Evolutionary conservation across 1,140 invertebrate species (phyloP).

Genomic region (Dendrolimus punctatus): DNA sequence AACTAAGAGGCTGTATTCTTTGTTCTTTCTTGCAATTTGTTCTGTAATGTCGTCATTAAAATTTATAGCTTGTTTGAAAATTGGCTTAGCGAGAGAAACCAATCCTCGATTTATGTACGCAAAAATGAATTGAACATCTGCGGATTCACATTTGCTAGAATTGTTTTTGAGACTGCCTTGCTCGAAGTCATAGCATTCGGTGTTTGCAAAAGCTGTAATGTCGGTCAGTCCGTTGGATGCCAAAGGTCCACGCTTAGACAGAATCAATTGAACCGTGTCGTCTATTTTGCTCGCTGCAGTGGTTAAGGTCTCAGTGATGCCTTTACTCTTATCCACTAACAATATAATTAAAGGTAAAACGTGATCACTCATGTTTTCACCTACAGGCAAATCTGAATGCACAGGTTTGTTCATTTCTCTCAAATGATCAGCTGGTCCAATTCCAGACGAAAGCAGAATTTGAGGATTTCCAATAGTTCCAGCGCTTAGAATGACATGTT

Average conservation of each 20-base stretch:
- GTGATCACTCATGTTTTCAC: constrained; percentile 87
- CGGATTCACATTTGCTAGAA: constrained; percentile 27
- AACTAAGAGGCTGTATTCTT: constrained; percentile 43
- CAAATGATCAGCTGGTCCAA: constrained; percentile 77
- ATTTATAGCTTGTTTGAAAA: constrained; percentile 30
- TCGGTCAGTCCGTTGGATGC: constrained; percentile 67
- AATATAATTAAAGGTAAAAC: constrained; percentile 52
- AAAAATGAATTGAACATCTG: constrained; percentile 28
- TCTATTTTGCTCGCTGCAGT: constrained; percentile 39
- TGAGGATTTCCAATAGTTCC: constrained; percentile 81
- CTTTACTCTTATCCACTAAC: constrained; percentile 48
- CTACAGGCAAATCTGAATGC: constrained; percentile 76
- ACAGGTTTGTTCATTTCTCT: constrained; percentile 72
- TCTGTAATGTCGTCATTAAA: constrained; percentile 45
- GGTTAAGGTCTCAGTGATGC: constrained; percentile 21
- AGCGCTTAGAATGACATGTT: constrained; percentile 82
- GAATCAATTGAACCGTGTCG: constrained; percentile 40
- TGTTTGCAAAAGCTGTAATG: constrained; percentile 68
- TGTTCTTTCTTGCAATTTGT: constrained; percentile 34
- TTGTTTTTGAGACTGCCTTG: constrained; percentile 23
- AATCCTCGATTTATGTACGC: constrained; percentile 68
- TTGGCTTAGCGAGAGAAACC: constrained; percentile 57
- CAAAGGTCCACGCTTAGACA: constrained; percentile 46
- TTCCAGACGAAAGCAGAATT: constrained; percentile 82
- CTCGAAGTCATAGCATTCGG: constrained; percentile 54